Evolutionary conservation across 2,888 invertebrate genomes (phyloP), one percentile per base, ranked within the genome.

Genomic region (Amiota mariae): DNA sequence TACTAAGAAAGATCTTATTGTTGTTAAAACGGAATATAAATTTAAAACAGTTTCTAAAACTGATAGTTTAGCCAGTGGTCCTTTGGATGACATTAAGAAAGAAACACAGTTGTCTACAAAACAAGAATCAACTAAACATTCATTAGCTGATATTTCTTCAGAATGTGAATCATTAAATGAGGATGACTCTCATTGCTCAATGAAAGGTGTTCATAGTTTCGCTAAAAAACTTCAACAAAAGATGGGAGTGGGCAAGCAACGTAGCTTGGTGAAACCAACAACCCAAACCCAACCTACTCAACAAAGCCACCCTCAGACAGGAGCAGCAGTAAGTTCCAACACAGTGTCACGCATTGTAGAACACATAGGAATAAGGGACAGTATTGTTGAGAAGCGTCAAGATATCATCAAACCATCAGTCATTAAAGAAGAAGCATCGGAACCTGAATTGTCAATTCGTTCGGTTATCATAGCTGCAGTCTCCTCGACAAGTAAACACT

Each of bases 161-260:
- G 90, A 90, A 70, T 87, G 88, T 0, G 90, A 90, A 70, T 90
- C 89, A 0, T 89, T 87, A 67, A 83, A 85, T 1, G 90, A 90
- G 70, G 90, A 90, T 75, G 90, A 90, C 72, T 90, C 90, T 0
- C 90, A 89, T 71, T 90, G 89, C 0, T 90, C 90, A 0, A 89
- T 89, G 36, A 89, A 89, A 75, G 84, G 87, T 0, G 86, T 86
- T 1, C 86, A 87, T 73, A 88, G 87, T 73, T 85, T 87, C 84
- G 82, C 85, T 4, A 85, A 87, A 54, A 85, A 85, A 74, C 77
- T 87, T 47, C 85, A 87, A 70, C 82, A 85, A 57, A 87, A 87
- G 73, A 85, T 86, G 3, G 83, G 85, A 67, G 85, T 85, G 2
- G 85, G 87, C 15, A 87, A 87, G 73, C 75, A 81, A 51, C 83